Evolutionary conservation across 2,888 invertebrate species (phyloP).

Genomic region (Atethmia centrago): DNA sequence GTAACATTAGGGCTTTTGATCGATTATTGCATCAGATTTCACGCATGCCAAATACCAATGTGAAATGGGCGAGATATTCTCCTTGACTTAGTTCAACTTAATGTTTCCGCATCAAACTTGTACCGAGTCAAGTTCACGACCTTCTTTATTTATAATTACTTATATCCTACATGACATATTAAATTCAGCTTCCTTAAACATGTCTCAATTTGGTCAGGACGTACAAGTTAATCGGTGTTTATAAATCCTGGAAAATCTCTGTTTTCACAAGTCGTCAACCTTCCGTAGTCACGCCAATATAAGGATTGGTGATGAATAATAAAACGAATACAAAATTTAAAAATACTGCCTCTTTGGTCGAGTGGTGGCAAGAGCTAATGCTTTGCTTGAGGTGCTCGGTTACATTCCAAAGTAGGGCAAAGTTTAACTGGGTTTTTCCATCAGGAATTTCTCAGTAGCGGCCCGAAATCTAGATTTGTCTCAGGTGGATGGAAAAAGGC

Average conservation of each 20-base stretch:
- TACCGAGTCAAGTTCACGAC: constrained; percentile 26
- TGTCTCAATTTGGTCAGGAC: background rate
- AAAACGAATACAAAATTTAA: too few species aligned
- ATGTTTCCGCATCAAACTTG: constrained; percentile 27
- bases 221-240: background rate
- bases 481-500: too few species aligned
- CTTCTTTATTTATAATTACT: background rate
- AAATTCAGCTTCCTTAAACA: background rate
- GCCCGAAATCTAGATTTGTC: too few species aligned
- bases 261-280: background rate
- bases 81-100: constrained; percentile 26
- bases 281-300: background rate
- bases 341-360: too few species aligned
- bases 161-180: background rate
- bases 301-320: background rate
- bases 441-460: too few species aligned
- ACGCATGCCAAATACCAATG: background rate
- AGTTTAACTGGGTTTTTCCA: too few species aligned
- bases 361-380: too few species aligned
- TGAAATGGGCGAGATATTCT: constrained; percentile 13
- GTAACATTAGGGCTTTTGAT: background rate
- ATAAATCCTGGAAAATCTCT: background rate
- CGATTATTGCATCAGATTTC: constrained; percentile 19
- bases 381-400: too few species aligned
- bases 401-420: too few species aligned